These are phyloP conservation scores for Zoanthus solanderi DNA, from an alignment of 92 coral and sea anemone species.

Conservation along the genomic window DNA sequence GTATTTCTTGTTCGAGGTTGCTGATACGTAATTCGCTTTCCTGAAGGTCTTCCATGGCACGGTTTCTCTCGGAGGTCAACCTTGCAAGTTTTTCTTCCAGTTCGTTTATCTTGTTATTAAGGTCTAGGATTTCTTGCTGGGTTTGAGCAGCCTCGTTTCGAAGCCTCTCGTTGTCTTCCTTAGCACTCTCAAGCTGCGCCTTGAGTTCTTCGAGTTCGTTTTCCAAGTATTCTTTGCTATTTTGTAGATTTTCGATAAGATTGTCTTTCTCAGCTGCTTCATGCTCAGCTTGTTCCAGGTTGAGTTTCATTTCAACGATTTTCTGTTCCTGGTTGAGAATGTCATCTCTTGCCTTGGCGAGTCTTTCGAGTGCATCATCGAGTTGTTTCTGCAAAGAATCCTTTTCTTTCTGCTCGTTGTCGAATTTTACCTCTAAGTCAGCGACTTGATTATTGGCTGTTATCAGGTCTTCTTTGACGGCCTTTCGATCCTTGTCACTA, in stretches of 20 bases:
- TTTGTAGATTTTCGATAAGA: conserved; percentile 71
- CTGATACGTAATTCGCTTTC: conserved; percentile 74
- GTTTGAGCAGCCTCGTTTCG: conserved; percentile 69
- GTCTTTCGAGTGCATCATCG: conserved; percentile 77
- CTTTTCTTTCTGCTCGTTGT: conserved; percentile 77
- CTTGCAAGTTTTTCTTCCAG: conserved; percentile 84
- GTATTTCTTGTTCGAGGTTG: conserved; percentile 83
- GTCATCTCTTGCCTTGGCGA: conserved; percentile 78
- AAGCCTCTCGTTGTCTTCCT: conserved; percentile 78
- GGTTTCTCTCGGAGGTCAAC: conserved; percentile 83
- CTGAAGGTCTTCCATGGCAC: conserved; percentile 88
- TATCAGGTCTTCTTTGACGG: conserved; percentile 71
- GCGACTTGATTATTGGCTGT: conserved; percentile 75
- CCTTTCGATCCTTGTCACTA: conserved; percentile 79
- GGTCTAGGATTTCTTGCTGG: conserved; percentile 80
- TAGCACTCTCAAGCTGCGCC: conserved; percentile 64
- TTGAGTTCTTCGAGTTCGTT: conserved; percentile 80
- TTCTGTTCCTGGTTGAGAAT: conserved; percentile 78
- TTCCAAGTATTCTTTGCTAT: conserved; percentile 80
- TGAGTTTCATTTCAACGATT: conserved; percentile 82
- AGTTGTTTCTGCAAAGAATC: conserved; percentile 81
- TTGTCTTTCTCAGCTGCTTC: conserved; percentile 84
- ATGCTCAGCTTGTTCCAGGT: conserved; percentile 77
- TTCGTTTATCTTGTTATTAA: conserved; percentile 82
- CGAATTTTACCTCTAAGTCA: conserved; percentile 77